Evolutionary conservation across 2,888 invertebrate genomes (phyloP), one percentile per base, ranked within the genome.

Genomic region (Liposcelis brunnea): DNA sequence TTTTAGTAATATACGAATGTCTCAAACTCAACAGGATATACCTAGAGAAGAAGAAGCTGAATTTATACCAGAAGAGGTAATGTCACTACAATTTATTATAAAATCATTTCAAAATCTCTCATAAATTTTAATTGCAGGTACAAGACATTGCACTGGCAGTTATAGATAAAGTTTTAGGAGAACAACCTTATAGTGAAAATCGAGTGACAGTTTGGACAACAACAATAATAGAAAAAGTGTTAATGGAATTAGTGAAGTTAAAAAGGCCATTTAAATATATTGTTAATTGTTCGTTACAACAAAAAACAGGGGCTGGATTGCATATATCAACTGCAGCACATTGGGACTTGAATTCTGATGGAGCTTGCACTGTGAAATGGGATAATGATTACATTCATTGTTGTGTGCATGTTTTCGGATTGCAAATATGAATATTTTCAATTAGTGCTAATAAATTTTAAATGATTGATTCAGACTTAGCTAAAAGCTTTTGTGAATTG

Each of bases 201-300:
- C 15, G 21, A 3, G 40, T 40, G 6, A n/a, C 40, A 16, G 19
- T 7, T 6, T 40, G 40, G 40, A 18, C 15, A 6, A 40, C 15
- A 7, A 5, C 15, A 3, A 40, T 40, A 5, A 18, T 40, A n/a
- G 40, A 40, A 6, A 40, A n/a, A n/a, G 19, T 40, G 5, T 19
- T 40, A n/a, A 6, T 18, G 11, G 40, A 18, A 18, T n/a, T 40
- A 6, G 40, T n/a, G 21, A 16, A 18, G 6, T n/a, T 40, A 11
- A 40, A 21, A 19, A 40, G 21, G 19, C 40, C 40, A 6, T 40
- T 19, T 21, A 40, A 40, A 19, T 40, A 40, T 11, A 21, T 40
- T 6, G 40, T 40, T 5, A 19, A 12, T n/a, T 40, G 40, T 11
- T 40, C 40, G 3, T n/a, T 40, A 6, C 40, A 19, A 7, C 40